phyloP scores from a whole-genome alignment of 2,888 invertebrate species.

The Apeira syringaria region DNA sequence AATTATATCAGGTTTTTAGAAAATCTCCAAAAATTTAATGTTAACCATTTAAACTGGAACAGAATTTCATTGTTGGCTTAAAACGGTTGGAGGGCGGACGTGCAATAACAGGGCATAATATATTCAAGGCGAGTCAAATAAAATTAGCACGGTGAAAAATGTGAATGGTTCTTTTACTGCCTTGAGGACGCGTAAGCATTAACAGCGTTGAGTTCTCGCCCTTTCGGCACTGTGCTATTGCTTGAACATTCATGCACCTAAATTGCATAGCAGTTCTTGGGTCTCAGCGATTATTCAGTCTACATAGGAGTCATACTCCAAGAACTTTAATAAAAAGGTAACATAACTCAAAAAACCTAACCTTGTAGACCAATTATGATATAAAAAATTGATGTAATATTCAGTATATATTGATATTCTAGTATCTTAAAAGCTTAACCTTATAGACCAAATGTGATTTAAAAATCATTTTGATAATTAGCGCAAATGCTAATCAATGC shows the following conservation, averaged over 20 bases:
- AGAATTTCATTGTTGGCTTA: slow-evolving; percentile 73
- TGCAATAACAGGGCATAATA: slow-evolving; percentile 81
- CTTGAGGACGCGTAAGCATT: slow-evolving; percentile 75
- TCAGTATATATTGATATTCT: too few species aligned
- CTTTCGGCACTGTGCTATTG: slow-evolving; percentile 42
- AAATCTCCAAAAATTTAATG: slow-evolving; percentile 68
- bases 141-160: slow-evolving; percentile 83
- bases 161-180: slow-evolving; percentile 78
- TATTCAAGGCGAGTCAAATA: slow-evolving; percentile 82
- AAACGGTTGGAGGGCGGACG: slow-evolving; percentile 67
- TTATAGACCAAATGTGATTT: too few species aligned
- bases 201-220: slow-evolving; percentile 42
- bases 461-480: too few species aligned
- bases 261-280: too few species aligned
- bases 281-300: too few species aligned
- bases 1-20: slow-evolving; percentile 70
- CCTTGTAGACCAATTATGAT: too few species aligned
- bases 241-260: slow-evolving; percentile 15
- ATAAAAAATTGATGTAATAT: too few species aligned
- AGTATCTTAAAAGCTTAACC: too few species aligned
- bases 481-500: too few species aligned
- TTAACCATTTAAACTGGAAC: slow-evolving; percentile 73
- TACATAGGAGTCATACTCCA: too few species aligned
- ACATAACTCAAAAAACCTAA: too few species aligned
- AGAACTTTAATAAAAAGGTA: too few species aligned